Base-by-base conservation (phyloP, 2,888 invertebrate genomes). In the Volucella bombylans region DNA sequence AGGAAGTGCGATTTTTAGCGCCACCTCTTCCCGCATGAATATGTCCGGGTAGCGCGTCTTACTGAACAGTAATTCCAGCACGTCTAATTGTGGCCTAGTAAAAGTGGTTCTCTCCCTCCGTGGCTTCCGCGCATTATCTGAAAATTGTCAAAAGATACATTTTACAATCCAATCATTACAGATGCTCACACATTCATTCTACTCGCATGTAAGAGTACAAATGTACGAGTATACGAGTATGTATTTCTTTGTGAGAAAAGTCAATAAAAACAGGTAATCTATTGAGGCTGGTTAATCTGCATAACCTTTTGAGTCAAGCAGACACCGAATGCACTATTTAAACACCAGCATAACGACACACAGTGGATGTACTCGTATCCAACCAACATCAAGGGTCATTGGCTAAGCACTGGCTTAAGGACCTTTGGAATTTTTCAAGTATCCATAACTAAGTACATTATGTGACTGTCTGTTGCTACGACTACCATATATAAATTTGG, bases 11-110 rank as follows among this genome's bases (percentile, higher is more conserved):
- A 99, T 99, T 92, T 98, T 98, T 71, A 97, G 92, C 0, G 99
- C 98, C 50, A 98, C 98, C 92, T 99, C 99, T 90, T 99, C 99
- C 71, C 99, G 92, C 97, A 98, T 98, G 93, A 98, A 99, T 91
- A 99, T 99, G 92, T 99, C 99, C 1, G 99, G 97, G 93, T 99
- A 99, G 89, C 98, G 93, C 4, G 98, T 99, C 93, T 98, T 98
- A 87, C 95, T 94, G 92, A 99, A 99, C 73, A 98, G 93, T 0
- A 95, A 93, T 90, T 99, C 99, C 79, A 99, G 92, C 12, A 98
- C 94, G 91, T 98, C 98, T 81, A 99, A 93, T 90, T 99, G 99
- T 0, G 97, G 96, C 54, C 98, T 93, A 1, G 98, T 98, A 92
- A 98, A 99, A 4, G 99, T 99, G 8, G 99, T 99, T 69, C 99